Evolutionary conservation across 2,113 vertebrate species (phyloP).

Genomic region (Stigmatopora nigra): DNA sequence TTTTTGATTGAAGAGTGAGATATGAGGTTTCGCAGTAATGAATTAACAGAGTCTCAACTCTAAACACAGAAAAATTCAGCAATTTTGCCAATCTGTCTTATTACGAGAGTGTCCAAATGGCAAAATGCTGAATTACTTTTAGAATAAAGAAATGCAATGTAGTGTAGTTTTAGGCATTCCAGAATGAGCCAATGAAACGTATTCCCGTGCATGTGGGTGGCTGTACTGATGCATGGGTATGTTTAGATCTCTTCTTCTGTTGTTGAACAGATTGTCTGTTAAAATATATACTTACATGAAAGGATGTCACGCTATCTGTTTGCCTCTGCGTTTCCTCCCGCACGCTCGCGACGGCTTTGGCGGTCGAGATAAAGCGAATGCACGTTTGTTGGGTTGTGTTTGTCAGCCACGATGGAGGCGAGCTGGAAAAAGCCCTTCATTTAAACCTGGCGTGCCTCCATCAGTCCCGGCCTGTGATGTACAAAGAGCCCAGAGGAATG

Average conservation of each 20-base stretch:
- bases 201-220: slow-evolving; percentile 20
- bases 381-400: slow-evolving; percentile 56
- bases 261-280: slow-evolving; percentile 39
- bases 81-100: too few relatives aligned
- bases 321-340: slow-evolving; percentile 41
- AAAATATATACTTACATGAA: slow-evolving; percentile 50
- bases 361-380: slow-evolving; percentile 52
- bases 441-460: slow-evolving; percentile 65
- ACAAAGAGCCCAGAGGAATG: slow-evolving; percentile 71
- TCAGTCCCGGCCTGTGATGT: slow-evolving; percentile 66
- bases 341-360: slow-evolving; percentile 44
- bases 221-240: slow-evolving; percentile 31
- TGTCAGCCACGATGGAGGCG: slow-evolving; percentile 54
- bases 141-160: slow-evolving; percentile 1
- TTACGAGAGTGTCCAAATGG: slow-evolving; percentile 20
- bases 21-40: too few relatives aligned
- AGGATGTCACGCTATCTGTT: slow-evolving; percentile 42
- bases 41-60: too few relatives aligned
- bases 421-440: slow-evolving; percentile 65
- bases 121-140: slow-evolving; percentile 26
- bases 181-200: slow-evolving; percentile 25
- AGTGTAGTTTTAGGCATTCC: neutral
- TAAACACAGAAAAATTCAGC: too few relatives aligned
- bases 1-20: slow-evolving; percentile 23
- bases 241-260: slow-evolving; percentile 37